phyloP scores from a whole-genome alignment of 2,797 vertebrate species.

The Sarcoramphus papa region DNA sequence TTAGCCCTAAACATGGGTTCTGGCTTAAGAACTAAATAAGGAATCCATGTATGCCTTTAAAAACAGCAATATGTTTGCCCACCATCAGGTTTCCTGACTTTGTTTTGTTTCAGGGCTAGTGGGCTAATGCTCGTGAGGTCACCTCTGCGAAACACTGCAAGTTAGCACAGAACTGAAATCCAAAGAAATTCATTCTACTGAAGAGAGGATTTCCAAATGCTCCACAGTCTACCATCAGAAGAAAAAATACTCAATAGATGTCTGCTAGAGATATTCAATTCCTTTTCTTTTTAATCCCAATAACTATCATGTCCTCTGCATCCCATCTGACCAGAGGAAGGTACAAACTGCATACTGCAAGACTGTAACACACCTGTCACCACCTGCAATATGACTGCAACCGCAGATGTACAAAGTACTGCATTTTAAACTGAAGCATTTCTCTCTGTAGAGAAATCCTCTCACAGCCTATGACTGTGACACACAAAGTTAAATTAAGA shows the following conservation, averaged over 20 bases:
- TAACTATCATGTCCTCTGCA: not conserved
- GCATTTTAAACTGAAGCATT: not conserved
- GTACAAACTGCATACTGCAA: not conserved
- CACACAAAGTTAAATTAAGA: not conserved
- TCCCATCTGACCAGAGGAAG: not conserved
- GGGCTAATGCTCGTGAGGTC: not conserved
- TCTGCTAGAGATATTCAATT: not conserved
- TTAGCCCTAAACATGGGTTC: not conserved
- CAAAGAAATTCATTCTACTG: not conserved
- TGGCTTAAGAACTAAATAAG: not conserved
- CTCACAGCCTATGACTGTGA: not conserved
- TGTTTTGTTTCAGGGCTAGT: not conserved
- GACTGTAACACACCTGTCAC: not conserved
- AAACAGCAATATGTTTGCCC: not conserved
- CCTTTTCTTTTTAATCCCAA: not conserved
- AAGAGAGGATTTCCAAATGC: not conserved
- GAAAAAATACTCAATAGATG: not conserved
- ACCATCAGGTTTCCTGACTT: not conserved
- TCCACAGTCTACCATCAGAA: not conserved
- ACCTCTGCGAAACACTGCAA: not conserved
- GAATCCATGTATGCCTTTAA: not conserved
- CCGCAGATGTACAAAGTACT: not conserved
- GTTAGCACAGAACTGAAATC: not conserved
- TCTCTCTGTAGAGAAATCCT: not conserved
- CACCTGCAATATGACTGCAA: not conserved